Evolutionary conservation across 2,888 invertebrate species (phyloP), one percentile per base, ranked within the genome.

Genomic region (Leptopilina myrica): DNA sequence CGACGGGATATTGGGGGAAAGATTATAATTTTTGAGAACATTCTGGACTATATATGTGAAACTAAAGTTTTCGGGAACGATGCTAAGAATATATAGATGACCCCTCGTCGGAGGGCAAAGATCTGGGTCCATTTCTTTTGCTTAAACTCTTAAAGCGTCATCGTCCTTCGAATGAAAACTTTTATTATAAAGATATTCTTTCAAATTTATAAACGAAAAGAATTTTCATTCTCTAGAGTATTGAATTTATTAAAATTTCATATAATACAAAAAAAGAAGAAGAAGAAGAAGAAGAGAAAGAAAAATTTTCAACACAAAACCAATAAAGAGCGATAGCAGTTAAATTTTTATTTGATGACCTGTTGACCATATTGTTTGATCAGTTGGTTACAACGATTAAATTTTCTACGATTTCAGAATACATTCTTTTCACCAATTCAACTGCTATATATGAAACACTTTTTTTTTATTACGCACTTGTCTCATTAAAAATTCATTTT

Each of bases 31-130:
- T 20, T 69, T 33, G 62, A 33, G 78, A 76, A 80, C 78, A 79
- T 73, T 79, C 79, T 65, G 53, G 20, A 53, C 53, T 67, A 20
- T 67, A 20, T 67, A 53, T 76, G 49, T 81, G 79, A 84, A 84
- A 85, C 85, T 82, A 83, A 82, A 84, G 85, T 87, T 86, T 86
- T 81, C 81, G 85, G 83, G 84, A 82, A 81, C 85, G 84, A 78
- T 83, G 80, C 84, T 81, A 85, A 86, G 88, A 88, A 90, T 88
- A 90, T 88, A 88, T 87, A 84, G 87, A 89, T 89, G 87, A 87
- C 85, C 86, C 85, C 87, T 84, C 85, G 85, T 86, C 85, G 85
- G 82, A 82, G 69, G 69, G 53, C 53, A 49, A 33, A 12, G 53
- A 69, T 69, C 53, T 69, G 53, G 53, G 53, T 33, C 14, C 62